These are phyloP conservation scores for Hassar affinis DNA, from an alignment of 2,113 vertebrate genomes.

Conservation along the genomic window DNA sequence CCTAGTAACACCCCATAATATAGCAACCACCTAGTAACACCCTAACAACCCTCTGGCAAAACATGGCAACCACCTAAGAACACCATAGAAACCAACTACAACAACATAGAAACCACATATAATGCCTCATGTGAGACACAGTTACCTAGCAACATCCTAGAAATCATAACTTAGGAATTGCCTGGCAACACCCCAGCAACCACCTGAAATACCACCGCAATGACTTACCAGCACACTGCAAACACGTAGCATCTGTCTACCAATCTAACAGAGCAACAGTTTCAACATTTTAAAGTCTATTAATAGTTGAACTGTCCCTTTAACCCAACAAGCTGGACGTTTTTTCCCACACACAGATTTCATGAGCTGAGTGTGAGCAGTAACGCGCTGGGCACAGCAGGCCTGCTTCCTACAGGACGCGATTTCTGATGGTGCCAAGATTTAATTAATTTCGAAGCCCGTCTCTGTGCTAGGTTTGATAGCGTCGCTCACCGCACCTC, in stretches of 20 bases:
- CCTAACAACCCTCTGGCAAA: neutral
- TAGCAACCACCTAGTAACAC: too few relatives aligned
- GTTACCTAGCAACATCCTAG: too few relatives aligned
- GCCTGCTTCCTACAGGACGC: neutral
- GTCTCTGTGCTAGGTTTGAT: slow-evolving; percentile 8
- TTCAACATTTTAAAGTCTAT: neutral
- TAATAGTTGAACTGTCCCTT: neutral
- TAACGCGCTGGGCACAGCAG: neutral
- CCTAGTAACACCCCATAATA: neutral
- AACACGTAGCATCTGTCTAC: neutral
- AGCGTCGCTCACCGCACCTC: neutral
- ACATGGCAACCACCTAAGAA: too few relatives aligned
- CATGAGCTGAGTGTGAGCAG: neutral
- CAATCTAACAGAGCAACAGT: too few relatives aligned
- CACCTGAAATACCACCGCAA: neutral
- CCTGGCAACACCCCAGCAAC: neutral
- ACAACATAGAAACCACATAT: too few relatives aligned
- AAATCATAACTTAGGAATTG: too few relatives aligned
- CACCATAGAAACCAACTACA: too few relatives aligned
- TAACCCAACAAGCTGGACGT: neutral
- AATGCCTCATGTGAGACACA: too few relatives aligned
- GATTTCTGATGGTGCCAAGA: slow-evolving; percentile 6
- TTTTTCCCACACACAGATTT: neutral
- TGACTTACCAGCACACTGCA: neutral
- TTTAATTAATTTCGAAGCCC: slow-evolving; percentile 19